Conservation (phyloP, 2,113 vertebrate species). For the Sclerurus mexicanus region DNA sequence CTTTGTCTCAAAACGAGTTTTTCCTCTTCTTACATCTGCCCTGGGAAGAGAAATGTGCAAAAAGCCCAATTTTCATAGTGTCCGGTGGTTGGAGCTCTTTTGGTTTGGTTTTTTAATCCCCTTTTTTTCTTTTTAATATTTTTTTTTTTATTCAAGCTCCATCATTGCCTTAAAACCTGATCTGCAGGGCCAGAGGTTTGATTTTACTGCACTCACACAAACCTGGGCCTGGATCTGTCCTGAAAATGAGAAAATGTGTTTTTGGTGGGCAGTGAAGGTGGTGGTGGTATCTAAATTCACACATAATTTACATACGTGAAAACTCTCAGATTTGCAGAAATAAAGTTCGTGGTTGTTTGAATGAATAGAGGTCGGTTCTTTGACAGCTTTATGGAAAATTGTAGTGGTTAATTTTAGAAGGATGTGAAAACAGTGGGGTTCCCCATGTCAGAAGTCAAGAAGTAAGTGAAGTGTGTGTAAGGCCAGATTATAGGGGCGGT, state of each 20-base stretch:
- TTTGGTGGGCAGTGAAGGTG: neutral
- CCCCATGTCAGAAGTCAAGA: neutral
- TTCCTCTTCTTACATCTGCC: neutral
- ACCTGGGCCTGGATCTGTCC: neutral
- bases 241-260: neutral
- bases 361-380: neutral
- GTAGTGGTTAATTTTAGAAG: neutral
- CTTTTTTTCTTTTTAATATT: neutral
- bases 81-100: neutral
- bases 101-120: rapidly evolving
- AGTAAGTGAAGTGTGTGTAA: neutral
- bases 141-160: neutral
- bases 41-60: neutral
- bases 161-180: neutral
- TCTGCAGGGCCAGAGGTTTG: neutral
- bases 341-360: neutral
- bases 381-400: neutral
- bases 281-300: neutral
- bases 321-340: neutral
- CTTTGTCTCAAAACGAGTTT: constrained; percentile 16
- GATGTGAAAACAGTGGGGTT: too few relatives aligned
- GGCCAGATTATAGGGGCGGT: neutral
- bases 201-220: neutral
- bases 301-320: neutral
- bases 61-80: neutral